Evolutionary conservation across 1,140 invertebrate genomes (phyloP).

Genomic region (Scaptodrosophila lebanonensis): DNA sequence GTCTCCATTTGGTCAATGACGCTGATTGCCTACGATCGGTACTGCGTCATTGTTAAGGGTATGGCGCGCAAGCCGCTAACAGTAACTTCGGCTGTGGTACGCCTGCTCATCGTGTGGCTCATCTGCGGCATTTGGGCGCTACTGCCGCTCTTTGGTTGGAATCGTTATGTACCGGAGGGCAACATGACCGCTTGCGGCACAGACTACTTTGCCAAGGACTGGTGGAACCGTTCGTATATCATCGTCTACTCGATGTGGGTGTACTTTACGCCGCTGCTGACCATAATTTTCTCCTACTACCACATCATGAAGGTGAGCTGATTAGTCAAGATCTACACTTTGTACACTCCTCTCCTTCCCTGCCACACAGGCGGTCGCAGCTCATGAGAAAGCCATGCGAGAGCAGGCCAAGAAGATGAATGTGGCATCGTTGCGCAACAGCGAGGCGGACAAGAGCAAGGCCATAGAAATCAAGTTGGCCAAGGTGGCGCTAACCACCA

Average conservation of each 20-base stretch:
- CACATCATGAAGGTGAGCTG: constrained; percentile 82
- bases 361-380: constrained; percentile 80
- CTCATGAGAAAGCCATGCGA: constrained; percentile 84
- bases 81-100: constrained; percentile 82
- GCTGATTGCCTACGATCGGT: constrained; percentile 88
- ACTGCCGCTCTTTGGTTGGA: constrained; percentile 88
- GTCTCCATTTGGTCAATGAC: constrained; percentile 91
- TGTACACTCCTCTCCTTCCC: neutral
- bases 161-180: constrained; percentile 88
- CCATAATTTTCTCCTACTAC: constrained; percentile 85
- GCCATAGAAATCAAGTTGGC: constrained; percentile 81
- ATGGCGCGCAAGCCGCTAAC: constrained; percentile 85
- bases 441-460: constrained; percentile 81
- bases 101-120: constrained; percentile 84
- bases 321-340: neutral
- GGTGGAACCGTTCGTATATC: constrained; percentile 82
- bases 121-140: constrained; percentile 84
- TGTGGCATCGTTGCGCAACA: constrained; percentile 82
- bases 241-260: constrained; percentile 82
- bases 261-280: constrained; percentile 82
- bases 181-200: constrained; percentile 89
- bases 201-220: constrained; percentile 84
- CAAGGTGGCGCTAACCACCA: constrained; percentile 85
- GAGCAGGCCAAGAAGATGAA: constrained; percentile 87
- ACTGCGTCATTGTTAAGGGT: constrained; percentile 91